Conservation (phyloP, 2,888 invertebrate species). For the Monochamus alternatus region DNA sequence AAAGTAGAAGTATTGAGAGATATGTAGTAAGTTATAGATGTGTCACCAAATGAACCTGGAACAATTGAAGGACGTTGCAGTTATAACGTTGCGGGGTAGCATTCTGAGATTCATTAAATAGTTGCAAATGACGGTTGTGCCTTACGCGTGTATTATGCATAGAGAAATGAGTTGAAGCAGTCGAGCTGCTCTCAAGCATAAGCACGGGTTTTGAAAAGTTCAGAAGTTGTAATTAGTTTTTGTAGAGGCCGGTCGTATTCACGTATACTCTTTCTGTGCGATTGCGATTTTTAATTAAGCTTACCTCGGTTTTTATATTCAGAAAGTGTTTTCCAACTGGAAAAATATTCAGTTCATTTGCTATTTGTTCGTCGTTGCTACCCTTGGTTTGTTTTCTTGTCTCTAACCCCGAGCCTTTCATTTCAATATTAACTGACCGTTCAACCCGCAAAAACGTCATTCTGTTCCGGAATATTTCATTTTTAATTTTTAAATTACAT, state of each 20-base stretch:
- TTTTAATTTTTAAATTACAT: slow-evolving; percentile 38
- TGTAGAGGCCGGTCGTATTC: slow-evolving; percentile 64
- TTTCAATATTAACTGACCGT: slow-evolving; percentile 60
- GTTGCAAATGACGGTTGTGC: slow-evolving; percentile 33
- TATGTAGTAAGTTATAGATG: no score
- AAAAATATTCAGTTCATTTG: slow-evolving; percentile 70
- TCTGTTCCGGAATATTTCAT: slow-evolving; percentile 32
- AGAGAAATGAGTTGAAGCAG: slow-evolving; percentile 52
- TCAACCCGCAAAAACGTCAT: slow-evolving; percentile 44
- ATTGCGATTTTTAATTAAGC: slow-evolving; percentile 71
- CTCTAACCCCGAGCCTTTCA: slow-evolving; percentile 59
- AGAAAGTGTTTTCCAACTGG: slow-evolving; percentile 69
- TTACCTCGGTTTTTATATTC: slow-evolving; percentile 69
- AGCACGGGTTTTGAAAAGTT: slow-evolving; percentile 67
- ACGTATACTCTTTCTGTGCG: slow-evolving; percentile 66
- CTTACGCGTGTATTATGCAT: slow-evolving; percentile 52
- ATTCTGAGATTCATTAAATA: slow-evolving; percentile 33
- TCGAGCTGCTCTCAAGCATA: slow-evolving; percentile 62
- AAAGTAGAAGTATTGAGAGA: no score
- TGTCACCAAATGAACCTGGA: no score
- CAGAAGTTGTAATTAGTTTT: slow-evolving; percentile 69
- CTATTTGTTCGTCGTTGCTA: slow-evolving; percentile 65
- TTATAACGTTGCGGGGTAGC: neutral
- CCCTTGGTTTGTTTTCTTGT: slow-evolving; percentile 69
- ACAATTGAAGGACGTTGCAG: neutral